phyloP scores from a whole-genome alignment of 2,888 invertebrate species.

The Eledone cirrhosa region DNA sequence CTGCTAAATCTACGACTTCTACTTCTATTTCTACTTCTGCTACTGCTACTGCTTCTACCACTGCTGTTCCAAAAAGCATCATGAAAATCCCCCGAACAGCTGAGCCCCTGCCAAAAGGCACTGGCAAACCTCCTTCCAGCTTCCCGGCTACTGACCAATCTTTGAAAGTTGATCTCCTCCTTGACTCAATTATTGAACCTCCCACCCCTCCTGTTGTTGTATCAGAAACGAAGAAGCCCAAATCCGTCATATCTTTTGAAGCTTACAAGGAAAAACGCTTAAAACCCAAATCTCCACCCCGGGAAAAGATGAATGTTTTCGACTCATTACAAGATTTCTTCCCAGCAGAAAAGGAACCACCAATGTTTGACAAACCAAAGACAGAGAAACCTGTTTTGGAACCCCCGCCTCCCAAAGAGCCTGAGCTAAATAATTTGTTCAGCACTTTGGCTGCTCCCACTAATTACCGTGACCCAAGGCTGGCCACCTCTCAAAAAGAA shows the following conservation, averaged over 20 bases:
- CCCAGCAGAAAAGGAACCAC: not conserved
- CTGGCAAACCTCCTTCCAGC: not conserved
- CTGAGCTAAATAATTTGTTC: not conserved
- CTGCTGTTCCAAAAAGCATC: not conserved
- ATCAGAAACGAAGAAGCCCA: not conserved
- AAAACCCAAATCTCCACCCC: not conserved
- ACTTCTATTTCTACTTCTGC: not conserved
- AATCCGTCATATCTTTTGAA: not conserved
- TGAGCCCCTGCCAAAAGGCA: not conserved
- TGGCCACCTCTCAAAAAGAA: not conserved
- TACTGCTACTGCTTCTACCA: not conserved
- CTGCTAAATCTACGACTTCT: not conserved
- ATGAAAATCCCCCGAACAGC: not conserved
- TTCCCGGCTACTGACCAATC: conserved; percentile 17
- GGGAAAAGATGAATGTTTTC: conserved; percentile 15
- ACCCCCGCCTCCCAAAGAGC: not conserved
- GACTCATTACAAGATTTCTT: not conserved
- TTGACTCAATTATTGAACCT: not conserved
- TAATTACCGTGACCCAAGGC: not conserved
- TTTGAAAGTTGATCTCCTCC: conserved; percentile 15
- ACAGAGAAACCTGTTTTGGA: not conserved
- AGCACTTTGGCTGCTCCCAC: not conserved
- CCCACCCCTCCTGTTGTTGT: not conserved
- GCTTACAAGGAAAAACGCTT: conserved; percentile 10
- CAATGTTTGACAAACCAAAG: not conserved